Base-by-base conservation (phyloP, 1,140 invertebrate species). In the Lordiphosa clarofinis region DNA sequence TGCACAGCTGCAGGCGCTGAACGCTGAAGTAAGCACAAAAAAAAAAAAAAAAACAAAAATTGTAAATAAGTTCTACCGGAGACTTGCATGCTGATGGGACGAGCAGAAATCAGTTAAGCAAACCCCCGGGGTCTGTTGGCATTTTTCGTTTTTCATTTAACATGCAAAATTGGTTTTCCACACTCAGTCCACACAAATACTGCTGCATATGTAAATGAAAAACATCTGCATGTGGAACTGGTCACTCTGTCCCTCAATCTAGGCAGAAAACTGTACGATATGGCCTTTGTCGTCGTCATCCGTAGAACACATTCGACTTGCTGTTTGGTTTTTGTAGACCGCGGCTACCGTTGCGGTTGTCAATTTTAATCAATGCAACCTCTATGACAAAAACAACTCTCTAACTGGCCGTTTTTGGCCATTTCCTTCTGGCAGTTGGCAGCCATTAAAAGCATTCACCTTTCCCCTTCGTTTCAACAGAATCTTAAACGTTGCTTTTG, bases 361-460 rank as follows among this genome's bases (percentile, higher is more conserved):
- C 64, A 48, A 56, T 73, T 82, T 73, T 58, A 76, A 82, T 76
- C 78, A 73, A 82, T 69, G 73, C 78, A 59, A 81, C 62, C 36
- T 56, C 65, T 67, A 44, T 5, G 31, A n/a, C 43, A 59, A 8
- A 7, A 31, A 8, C 52, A 39, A 28, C 44, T 7, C 43, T 33
- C 12, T 28, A 49, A 19, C 28, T 63, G 7, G n/a, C 40, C 21
- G 2, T 1, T 40, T 40, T 38, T 19, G 2, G 19, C 33, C 54
- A 28, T 37, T 47, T 12, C 12, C 3, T 1, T 39, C 35, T 52
- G 21, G 13, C 10, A 40, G 13, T 4, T 35, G 10, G 46, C n/a
- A 49, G 33, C 35, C 15, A 49, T 37, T 49, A 35, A 49, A 49
- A 49, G 12, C 31, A 28, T 2, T 31, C 28, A 31, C 28, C 15